phyloP scores from a whole-genome alignment of 1,140 invertebrate species.

The Galleria mellonella region DNA sequence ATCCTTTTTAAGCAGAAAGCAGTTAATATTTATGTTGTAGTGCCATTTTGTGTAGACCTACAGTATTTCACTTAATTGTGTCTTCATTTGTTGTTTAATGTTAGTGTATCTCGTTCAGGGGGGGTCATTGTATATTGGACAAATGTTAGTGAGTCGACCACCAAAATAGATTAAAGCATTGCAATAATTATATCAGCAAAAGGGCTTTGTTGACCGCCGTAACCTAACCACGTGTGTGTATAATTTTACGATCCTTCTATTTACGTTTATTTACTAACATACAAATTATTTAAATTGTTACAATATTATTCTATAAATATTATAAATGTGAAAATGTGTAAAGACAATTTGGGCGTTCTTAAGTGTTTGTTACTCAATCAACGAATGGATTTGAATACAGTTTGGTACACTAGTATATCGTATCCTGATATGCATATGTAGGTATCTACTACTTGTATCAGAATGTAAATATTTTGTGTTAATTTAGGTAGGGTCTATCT shows the following conservation, averaged over 20 bases:
- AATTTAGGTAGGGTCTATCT: too few relatives aligned
- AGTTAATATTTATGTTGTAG: constrained; percentile 8
- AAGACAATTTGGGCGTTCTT: too few relatives aligned
- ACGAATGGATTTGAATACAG: too few relatives aligned
- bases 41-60: constrained; percentile 13
- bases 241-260: constrained; percentile 5
- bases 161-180: constrained; percentile 49
- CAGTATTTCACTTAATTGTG: constrained; percentile 8
- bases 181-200: constrained; percentile 57
- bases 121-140: constrained; percentile 24
- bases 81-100: constrained; percentile 12
- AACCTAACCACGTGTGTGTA: background rate
- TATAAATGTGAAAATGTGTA: too few relatives aligned
- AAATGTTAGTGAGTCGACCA: constrained; percentile 27
- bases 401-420: too few relatives aligned
- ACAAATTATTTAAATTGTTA: too few relatives aligned
- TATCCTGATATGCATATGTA: too few relatives aligned
- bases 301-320: too few relatives aligned
- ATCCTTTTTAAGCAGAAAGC: constrained; percentile 17
- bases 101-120: constrained; percentile 2
- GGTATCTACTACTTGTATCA: too few relatives aligned
- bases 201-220: constrained; percentile 38
- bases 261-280: too few relatives aligned
- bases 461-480: too few relatives aligned
- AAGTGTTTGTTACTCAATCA: too few relatives aligned